Evolutionary conservation across 2,888 invertebrate species (phyloP), one percentile per base, ranked within the genome.

Genomic region (Argynnis bischoffii): DNA sequence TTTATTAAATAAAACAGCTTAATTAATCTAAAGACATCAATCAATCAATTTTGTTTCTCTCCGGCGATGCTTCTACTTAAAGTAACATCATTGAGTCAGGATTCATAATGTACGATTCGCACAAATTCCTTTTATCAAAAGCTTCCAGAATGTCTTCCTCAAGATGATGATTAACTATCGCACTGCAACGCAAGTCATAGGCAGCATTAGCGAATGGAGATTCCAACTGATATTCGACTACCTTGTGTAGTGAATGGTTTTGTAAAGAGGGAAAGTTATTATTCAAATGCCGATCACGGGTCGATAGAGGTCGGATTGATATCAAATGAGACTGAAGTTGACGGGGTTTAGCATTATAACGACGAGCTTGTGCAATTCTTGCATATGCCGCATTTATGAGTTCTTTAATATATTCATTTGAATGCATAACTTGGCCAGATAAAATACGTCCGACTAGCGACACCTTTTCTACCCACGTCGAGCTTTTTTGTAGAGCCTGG

Each of bases 331-430:
- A 84, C 8, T 73, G 75, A 50, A 85, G 76, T 21, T 70, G 66
- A 8, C 68, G 72, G 1, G 77, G 72, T 15, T 65, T 57, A 0
- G 69, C 48, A 3, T 66, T 67, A 63, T 79, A 78, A 3, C 60
- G 55, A 3, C 78, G 74, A 14, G 76, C 73, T 54, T 75, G 74
- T 47, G 53, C 31, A 13, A 84, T 71, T 31, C 81, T 77, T 15
- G 72, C 75, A 55, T 81, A 81, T 0, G 81, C 82, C 0, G 80
- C 75, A 63, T 83, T 78, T 14, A 88, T 77, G 2, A 81, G 69
- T 13, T 78, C 72, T 11, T 80, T 76, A 1, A 80, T 79, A 68
- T 88, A 89, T 65, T 88, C 86, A 14, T 79, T 77, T 3, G 89
- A 85, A 66, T 85, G 80, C 0, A 81, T 61, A 2, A 85, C 82